Base-by-base conservation (phyloP, 1,140 invertebrate genomes). In the Drosophila tristis region DNA sequence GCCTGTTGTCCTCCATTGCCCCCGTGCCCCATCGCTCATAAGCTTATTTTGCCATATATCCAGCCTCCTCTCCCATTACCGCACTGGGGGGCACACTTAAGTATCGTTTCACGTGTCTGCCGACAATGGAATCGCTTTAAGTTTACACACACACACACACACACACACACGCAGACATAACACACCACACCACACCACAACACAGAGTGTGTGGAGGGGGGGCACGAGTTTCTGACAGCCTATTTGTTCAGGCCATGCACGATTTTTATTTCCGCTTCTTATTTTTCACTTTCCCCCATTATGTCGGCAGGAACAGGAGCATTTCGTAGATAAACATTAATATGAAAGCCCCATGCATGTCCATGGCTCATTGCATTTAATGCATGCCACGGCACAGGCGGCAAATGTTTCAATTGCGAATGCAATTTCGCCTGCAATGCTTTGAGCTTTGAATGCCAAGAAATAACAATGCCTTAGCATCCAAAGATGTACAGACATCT, bases 61-160 rank as follows among this genome's bases (percentile, higher is more conserved):
- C 60, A 39, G 58, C 35, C 43, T 53, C 23, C 20, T 43, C 31
- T 35, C 8, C 31, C 35, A 39, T 9, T 13, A 16, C 45, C 15
- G 3, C n/a, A 5, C 43, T 13, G 9, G 42, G 6, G 6, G 8
- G 5, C 31, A 5, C 54, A 8, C 74, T 72, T 86, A 81, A 78
- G 65, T 61, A 67, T 64, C 61, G 13, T 23, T 54, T 87, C 64
- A 81, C 59, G 78, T 87, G 82, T 53, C 50, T 61, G 49, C 25
- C 16, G 15, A 58, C 45, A 51, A 67, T 73, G 57, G 31, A 26
- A 35, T 20, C 35, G 56, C 57, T 80, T 85, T 77, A 80, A 85
- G 73, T 80, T 75, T 64, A 63, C 71, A 55, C n/a, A 43, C 16
- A 35, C 35, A 54, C n/a, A n/a, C n/a, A n/a, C n/a, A n/a, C n/a